phyloP scores from a whole-genome alignment of 1,140 invertebrate species.

The Ladona fulva region DNA sequence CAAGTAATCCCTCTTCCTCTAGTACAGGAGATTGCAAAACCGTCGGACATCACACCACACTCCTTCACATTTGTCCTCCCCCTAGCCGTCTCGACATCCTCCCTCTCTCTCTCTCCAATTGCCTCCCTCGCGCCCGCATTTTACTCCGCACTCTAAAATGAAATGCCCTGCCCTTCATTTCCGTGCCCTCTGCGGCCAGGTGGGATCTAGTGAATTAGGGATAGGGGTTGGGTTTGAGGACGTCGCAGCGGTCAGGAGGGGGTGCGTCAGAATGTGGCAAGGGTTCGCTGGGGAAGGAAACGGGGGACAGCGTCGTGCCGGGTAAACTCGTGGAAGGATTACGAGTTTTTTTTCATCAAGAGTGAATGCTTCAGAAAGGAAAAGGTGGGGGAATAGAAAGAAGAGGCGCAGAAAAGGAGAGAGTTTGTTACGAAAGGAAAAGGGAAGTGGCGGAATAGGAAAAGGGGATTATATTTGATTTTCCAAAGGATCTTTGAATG shows the following conservation, averaged over 20 bases:
- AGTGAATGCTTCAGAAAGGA: background rate
- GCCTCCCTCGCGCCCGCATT: no score
- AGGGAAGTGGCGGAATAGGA: background rate
- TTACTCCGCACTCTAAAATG: no score
- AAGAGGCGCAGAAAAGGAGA: background rate
- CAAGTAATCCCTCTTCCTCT: no score
- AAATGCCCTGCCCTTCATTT: no score
- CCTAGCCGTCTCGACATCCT: no score
- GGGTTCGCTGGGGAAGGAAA: background rate
- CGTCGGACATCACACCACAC: no score
- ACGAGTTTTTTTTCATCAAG: background rate
- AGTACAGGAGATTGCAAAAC: no score
- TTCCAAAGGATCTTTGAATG: background rate
- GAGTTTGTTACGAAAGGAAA: background rate
- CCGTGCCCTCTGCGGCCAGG: background rate
- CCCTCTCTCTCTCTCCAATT: no score
- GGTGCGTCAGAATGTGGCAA: no score
- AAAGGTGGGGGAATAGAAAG: background rate
- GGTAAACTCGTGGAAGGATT: background rate
- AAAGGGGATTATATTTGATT: background rate
- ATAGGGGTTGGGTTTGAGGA: background rate
- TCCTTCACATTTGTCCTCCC: no score
- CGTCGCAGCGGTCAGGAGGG: background rate
- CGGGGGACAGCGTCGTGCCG: background rate
- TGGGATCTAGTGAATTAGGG: background rate